phyloP scores from a whole-genome alignment of 2,113 vertebrate genomes.

The Eubucco bourcierii region DNA sequence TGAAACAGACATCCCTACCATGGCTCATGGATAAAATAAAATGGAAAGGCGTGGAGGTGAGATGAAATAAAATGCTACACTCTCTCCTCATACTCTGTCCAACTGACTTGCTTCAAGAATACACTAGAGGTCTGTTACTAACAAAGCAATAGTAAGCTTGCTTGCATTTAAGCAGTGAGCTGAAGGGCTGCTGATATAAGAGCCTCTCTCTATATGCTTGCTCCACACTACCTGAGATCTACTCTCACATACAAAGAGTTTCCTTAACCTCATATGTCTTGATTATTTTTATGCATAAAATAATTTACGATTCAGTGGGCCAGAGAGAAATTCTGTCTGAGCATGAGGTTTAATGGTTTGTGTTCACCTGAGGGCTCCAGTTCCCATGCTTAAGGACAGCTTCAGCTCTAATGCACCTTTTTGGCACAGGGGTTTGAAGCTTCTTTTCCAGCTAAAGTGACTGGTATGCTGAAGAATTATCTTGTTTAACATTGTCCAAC shows the following conservation, averaged over 20 bases:
- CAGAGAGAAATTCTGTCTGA: background rate
- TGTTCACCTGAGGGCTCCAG: background rate
- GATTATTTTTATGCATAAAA: constrained; percentile 14
- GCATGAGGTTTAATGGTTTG: background rate
- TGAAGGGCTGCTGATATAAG: background rate
- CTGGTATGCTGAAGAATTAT: background rate
- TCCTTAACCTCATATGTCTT: background rate
- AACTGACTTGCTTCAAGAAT: background rate
- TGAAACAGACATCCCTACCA: background rate
- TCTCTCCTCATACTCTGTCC: background rate
- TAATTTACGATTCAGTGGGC: background rate
- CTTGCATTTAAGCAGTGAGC: background rate
- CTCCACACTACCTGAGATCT: background rate
- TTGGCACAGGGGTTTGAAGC: background rate
- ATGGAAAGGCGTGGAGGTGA: background rate
- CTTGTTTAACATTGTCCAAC: background rate
- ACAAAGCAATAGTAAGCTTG: background rate
- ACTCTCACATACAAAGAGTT: background rate
- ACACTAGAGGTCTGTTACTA: background rate
- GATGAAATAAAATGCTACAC: fast-evolving
- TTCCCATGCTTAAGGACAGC: background rate
- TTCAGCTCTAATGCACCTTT: background rate
- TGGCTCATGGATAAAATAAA: background rate
- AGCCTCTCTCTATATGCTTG: background rate
- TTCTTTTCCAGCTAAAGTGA: background rate